phyloP scores from a whole-genome alignment of 2,113 vertebrate genomes.

The Todiramphus chloris region DNA sequence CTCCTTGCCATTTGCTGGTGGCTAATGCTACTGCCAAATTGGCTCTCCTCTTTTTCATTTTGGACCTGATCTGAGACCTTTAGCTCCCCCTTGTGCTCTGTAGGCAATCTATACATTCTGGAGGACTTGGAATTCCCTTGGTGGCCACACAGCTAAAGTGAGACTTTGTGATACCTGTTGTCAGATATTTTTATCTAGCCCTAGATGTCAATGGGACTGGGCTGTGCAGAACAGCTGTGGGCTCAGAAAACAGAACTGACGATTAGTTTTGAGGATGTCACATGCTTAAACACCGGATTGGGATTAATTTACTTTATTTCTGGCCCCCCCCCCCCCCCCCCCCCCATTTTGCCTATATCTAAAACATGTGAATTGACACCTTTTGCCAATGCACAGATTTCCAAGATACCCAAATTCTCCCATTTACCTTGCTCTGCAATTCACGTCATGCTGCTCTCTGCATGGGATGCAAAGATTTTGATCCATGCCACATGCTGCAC shows the following conservation, averaged over 20 bases:
- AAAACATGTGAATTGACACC: neutral
- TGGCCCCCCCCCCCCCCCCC: neutral
- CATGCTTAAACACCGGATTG: neutral
- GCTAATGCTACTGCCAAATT: neutral
- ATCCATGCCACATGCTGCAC: constrained; percentile 67
- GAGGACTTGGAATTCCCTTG: neutral
- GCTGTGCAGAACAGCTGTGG: neutral
- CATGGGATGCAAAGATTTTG: constrained; percentile 60
- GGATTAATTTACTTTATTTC: neutral
- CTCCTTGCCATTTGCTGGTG: neutral
- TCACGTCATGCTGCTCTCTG: constrained; percentile 53
- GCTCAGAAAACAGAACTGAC: neutral
- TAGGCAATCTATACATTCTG: neutral
- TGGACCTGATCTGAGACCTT: neutral
- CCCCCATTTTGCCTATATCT: neutral
- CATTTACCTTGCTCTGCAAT: constrained; percentile 57
- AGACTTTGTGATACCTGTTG: neutral
- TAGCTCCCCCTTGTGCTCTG: neutral
- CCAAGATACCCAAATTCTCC: constrained; percentile 12
- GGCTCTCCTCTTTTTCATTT: neutral
- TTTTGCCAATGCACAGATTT: constrained; percentile 39
- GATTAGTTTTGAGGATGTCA: neutral
- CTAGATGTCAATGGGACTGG: neutral
- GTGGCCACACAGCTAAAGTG: neutral
- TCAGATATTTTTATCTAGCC: neutral